These are phyloP conservation scores for Hirtodrosophila confusa DNA, from an alignment of 2,888 invertebrate genomes.

Conservation along the genomic window DNA sequence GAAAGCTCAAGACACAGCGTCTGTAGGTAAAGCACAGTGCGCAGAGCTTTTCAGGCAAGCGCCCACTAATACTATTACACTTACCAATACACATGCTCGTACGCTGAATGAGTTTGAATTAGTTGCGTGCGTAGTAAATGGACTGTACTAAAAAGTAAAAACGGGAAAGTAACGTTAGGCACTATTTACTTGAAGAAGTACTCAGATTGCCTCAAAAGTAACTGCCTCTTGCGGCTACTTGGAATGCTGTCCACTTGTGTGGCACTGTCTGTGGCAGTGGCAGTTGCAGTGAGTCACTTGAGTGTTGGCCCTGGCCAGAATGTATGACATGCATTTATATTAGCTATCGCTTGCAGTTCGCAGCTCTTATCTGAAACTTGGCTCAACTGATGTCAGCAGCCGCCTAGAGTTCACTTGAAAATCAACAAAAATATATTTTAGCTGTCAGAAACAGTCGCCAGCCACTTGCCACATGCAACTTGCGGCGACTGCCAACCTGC, in stretches of 20 bases:
- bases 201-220: conserved; percentile 8
- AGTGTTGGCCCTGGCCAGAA: conserved; percentile 50
- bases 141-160: conserved; percentile 10
- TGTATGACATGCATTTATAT: conserved; percentile 71
- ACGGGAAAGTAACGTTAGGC: conserved; percentile 12
- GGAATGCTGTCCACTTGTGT: conserved; percentile 40
- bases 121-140: conserved; percentile 30
- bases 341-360: conserved; percentile 60
- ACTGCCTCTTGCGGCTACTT: conserved; percentile 28
- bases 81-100: conserved; percentile 5
- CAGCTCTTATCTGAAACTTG: conserved; percentile 11
- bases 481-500: conserved; percentile 30
- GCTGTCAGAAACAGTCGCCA: conserved; percentile 56
- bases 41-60: neutral
- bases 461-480: conserved; percentile 9
- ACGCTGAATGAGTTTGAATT: conserved; percentile 15
- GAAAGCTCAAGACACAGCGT: neutral
- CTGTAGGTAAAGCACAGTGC: too few relatives aligned
- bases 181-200: neutral
- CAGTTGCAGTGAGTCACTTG: conserved; percentile 19
- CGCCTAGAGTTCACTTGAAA: conserved; percentile 63
- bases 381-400: conserved; percentile 40
- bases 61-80: too few relatives aligned
- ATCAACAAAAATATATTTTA: conserved; percentile 62
- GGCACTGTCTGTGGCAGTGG: conserved; percentile 12